phyloP scores from a whole-genome alignment of 2,113 vertebrate genomes.

The Varanus salvator region DNA sequence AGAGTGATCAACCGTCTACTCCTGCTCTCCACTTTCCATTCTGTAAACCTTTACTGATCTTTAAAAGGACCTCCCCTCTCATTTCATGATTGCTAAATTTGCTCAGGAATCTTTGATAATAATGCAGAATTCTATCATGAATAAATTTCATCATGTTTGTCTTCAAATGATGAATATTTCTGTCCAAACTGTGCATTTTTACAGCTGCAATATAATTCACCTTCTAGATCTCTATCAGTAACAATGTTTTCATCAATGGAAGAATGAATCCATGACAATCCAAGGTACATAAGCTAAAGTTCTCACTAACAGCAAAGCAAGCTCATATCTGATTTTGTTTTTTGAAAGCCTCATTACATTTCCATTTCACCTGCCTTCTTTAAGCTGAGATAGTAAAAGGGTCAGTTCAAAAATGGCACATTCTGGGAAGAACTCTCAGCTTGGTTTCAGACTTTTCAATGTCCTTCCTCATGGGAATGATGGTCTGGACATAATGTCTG shows the following conservation, averaged over 20 bases:
- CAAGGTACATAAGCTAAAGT: neutral
- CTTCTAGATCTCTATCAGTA: neutral
- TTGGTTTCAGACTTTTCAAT: neutral
- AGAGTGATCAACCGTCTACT: no score
- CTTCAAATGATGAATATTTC: neutral
- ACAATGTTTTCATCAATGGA: neutral
- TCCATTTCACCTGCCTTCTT: neutral
- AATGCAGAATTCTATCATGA: neutral
- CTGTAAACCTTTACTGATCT: no score
- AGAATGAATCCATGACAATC: neutral
- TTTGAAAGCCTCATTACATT: neutral
- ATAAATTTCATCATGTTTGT: neutral
- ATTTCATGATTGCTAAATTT: no score
- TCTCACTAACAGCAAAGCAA: neutral
- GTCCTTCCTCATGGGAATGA: neutral
- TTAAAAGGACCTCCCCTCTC: no score
- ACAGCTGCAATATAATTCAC: neutral
- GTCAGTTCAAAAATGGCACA: neutral
- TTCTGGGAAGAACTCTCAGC: neutral
- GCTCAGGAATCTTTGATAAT: no score
- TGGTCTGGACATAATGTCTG: neutral
- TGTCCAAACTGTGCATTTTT: neutral
- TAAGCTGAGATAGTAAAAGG: neutral
- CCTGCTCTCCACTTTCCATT: no score
- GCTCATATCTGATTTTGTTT: slow-evolving; percentile 8